Evolutionary conservation across 2,113 vertebrate genomes (phyloP).

Genomic region (Callaeas wilsoni): DNA sequence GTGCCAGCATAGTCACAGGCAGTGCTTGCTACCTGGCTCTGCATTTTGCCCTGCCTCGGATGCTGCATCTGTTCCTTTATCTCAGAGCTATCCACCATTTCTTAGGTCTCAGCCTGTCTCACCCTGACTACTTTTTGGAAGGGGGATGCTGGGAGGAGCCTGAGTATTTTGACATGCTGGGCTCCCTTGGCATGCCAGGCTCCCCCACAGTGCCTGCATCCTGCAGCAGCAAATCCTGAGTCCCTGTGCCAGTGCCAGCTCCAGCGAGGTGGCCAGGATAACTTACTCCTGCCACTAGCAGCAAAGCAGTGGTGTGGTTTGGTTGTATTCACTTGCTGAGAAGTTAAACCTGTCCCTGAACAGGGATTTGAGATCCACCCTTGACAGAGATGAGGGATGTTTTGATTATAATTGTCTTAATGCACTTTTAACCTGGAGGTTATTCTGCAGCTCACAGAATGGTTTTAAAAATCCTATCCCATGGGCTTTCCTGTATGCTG

Average conservation of each 20-base stretch:
- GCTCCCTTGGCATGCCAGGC: neutral
- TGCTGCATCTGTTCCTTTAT: neutral
- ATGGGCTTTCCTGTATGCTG: neutral
- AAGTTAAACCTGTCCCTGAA: neutral
- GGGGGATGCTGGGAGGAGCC: neutral
- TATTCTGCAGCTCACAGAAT: neutral
- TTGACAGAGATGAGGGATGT: neutral
- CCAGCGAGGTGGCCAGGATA: neutral
- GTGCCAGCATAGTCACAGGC: neutral
- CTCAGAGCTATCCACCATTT: neutral
- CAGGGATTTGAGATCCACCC: neutral
- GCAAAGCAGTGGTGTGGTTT: neutral
- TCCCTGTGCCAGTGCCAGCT: neutral
- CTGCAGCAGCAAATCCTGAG: neutral
- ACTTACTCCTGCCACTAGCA: neutral
- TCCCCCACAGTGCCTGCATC: neutral
- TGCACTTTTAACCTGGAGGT: neutral
- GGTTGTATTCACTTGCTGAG: neutral
- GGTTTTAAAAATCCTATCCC: neutral
- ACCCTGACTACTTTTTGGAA: neutral
- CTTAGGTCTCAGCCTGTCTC: neutral
- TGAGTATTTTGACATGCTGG: neutral
- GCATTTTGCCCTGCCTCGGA: accelerated
- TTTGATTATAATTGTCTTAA: neutral
- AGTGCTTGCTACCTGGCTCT: neutral